Evolutionary conservation across 1,140 invertebrate species (phyloP).

Genomic region (Zaprionus inermis): DNA sequence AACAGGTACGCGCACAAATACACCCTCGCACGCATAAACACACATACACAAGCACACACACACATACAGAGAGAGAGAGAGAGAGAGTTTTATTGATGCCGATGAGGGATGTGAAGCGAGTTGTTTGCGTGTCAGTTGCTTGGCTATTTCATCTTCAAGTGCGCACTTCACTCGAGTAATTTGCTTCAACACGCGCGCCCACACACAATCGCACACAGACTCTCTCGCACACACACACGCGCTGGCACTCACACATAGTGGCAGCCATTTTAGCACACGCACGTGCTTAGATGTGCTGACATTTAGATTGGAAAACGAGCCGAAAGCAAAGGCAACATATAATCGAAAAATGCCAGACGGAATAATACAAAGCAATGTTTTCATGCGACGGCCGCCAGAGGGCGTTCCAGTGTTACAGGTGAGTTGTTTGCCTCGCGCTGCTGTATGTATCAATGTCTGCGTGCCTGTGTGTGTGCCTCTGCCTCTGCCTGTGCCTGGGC

Average conservation of each 20-base stretch:
- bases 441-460: not conserved
- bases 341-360: conserved; percentile 53
- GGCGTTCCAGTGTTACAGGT: conserved; percentile 67
- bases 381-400: conserved; percentile 57
- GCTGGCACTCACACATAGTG: conserved; percentile 9
- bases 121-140: conserved; percentile 64
- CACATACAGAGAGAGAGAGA: conserved; percentile 11
- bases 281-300: conserved; percentile 66
- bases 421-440: conserved; percentile 19
- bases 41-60: not conserved
- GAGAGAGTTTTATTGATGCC: conserved; percentile 54
- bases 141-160: conserved; percentile 74
- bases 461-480: conserved; percentile 19
- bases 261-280: conserved; percentile 59
- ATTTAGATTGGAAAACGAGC: conserved; percentile 77
- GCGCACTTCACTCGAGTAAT: conserved; percentile 74
- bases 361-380: conserved; percentile 78
- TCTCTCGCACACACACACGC: conserved; percentile 12
- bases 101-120: conserved; percentile 43
- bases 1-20: conserved; percentile 21
- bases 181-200: conserved; percentile 66
- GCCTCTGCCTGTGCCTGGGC: not conserved
- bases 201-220: conserved; percentile 25
- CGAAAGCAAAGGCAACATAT: conserved; percentile 66
- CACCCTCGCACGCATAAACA: not conserved